Evolutionary conservation across 2,113 vertebrate species (phyloP).

Genomic region (Podarcis raffonei): DNA sequence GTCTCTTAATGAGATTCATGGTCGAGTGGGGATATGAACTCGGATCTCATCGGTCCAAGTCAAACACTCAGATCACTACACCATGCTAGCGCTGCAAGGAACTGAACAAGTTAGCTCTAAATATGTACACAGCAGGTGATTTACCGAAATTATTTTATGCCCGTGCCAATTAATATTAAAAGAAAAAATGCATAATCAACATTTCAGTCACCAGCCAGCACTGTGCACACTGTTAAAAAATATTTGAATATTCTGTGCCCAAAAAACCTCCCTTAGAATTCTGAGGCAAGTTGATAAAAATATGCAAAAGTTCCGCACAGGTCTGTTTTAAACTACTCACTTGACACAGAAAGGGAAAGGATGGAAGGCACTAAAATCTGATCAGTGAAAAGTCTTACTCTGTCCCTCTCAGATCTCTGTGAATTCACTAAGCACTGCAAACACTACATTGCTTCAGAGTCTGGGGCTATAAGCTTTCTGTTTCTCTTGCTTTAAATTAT

Average conservation of each 20-base stretch:
- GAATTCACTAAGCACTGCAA: background rate
- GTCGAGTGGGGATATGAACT: background rate
- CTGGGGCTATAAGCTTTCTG: background rate
- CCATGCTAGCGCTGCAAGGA: background rate
- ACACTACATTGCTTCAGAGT: background rate
- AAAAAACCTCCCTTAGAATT: background rate
- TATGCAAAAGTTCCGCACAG: background rate
- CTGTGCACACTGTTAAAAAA: background rate
- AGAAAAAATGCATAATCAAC: background rate
- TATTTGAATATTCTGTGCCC: background rate
- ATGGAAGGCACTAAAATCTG: background rate
- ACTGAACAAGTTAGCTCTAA: background rate
- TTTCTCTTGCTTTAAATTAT: background rate
- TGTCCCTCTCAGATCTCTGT: background rate
- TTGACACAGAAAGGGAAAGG: background rate
- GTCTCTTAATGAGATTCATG: background rate
- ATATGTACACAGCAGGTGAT: background rate
- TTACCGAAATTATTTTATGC: background rate
- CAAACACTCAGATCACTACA: background rate
- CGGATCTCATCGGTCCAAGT: background rate
- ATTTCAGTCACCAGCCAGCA: background rate
- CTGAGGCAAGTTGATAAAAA: background rate
- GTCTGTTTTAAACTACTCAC: background rate
- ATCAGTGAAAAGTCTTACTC: background rate
- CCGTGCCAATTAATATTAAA: background rate